Conservation (phyloP, 2,888 invertebrate species). For the Ophion obscuratus region DNA sequence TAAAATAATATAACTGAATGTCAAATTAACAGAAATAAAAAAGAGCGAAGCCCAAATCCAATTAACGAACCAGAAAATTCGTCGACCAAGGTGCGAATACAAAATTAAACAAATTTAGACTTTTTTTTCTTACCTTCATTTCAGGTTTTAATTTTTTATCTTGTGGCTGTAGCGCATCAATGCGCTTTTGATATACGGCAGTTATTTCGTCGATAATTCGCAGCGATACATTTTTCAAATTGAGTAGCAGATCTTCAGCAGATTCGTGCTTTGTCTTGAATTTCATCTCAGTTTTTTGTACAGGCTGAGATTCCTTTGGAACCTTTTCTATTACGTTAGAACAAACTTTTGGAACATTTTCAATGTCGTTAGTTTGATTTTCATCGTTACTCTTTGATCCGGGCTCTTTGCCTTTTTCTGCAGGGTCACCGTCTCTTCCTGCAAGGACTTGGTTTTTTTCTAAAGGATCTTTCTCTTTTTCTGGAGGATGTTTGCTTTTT, state of each 20-base stretch:
- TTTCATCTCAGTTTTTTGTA: background rate
- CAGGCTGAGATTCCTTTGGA: background rate
- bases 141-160: background rate
- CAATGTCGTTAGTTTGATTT: background rate
- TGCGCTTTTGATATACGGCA: background rate
- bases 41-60: background rate
- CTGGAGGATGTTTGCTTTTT: background rate
- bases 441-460: background rate
- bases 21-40: background rate
- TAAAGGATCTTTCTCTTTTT: background rate
- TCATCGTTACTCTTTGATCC: background rate
- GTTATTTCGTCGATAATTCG: constrained; percentile 1
- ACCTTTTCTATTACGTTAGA: background rate
- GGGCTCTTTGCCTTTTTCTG: background rate
- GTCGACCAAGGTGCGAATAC: background rate
- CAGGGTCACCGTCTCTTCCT: background rate
- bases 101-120: too few species aligned
- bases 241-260: background rate
- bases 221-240: background rate
- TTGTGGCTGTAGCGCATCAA: background rate
- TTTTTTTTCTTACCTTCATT: background rate
- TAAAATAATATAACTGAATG: too few species aligned
- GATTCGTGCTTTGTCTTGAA: background rate
- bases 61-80: background rate
- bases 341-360: background rate